Percentiles rank a stretch among this genome's conserved stretches.
These are phyloP conservation scores for Tinamus major DNA, from an alignment of 2,797 vertebrate genomes.

Conservation along the genomic window DNA sequence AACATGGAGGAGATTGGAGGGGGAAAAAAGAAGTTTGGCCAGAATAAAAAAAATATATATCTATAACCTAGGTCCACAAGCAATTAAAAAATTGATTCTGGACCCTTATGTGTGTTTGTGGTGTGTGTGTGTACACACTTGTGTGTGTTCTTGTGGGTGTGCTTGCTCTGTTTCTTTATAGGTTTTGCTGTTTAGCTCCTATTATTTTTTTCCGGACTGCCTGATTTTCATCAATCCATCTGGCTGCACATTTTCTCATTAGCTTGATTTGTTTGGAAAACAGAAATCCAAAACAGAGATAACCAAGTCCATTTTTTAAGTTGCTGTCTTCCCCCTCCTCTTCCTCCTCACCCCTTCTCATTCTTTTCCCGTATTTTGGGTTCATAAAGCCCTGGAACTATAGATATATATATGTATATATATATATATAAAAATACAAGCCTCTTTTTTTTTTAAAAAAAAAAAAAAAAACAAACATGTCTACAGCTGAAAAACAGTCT, in stretches of 20 bases:
- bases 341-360: slow-evolving; percentile 66
- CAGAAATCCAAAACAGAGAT: slow-evolving; percentile 60
- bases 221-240: slow-evolving; percentile 71
- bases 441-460: slow-evolving; percentile 50
- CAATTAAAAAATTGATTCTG: slow-evolving; percentile 56
- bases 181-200: slow-evolving; percentile 66
- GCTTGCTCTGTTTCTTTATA: slow-evolving; percentile 65
- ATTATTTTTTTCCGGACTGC: slow-evolving; percentile 69
- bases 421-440: neutral
- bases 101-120: slow-evolving; percentile 45
- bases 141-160: slow-evolving; percentile 29
- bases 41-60: neutral
- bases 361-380: slow-evolving; percentile 68
- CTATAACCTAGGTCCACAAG: slow-evolving; percentile 23
- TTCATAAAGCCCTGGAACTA: slow-evolving; percentile 68
- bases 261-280: slow-evolving; percentile 67
- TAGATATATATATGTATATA: slow-evolving; percentile 32
- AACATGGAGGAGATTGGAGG: slow-evolving; percentile 37
- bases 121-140: slow-evolving; percentile 12
- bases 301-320: slow-evolving; percentile 67
- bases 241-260: slow-evolving; percentile 75
- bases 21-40: neutral
- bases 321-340: slow-evolving; percentile 63
- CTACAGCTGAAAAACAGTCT: slow-evolving; percentile 69
- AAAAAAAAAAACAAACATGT: slow-evolving; percentile 22